Evolutionary conservation across 1,140 invertebrate genomes (phyloP), one percentile per base, ranked within the genome.

Genomic region (Akabosia matsudoensis): DNA sequence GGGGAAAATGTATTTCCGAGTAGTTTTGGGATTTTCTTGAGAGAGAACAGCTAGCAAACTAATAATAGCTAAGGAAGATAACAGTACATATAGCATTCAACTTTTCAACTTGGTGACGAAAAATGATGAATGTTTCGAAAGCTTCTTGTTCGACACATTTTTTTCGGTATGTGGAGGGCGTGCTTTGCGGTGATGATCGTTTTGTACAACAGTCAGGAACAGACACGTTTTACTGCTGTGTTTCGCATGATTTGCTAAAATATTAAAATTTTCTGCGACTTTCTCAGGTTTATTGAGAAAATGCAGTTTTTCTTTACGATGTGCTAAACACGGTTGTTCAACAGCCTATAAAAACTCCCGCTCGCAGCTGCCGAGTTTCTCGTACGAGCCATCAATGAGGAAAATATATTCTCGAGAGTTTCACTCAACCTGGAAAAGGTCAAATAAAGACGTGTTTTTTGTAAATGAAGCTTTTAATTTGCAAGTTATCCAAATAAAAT

Each of bases 51-150:
- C 37, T 10, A 45, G 37, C 37, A 45, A 45, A 56, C 54, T 56
- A 56, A 56, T 56, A 56, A 67, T 67, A 67, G 61, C 24, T 30
- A 67, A 67, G 28, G 61, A 67, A 67, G 61, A 10, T 16, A 67
- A 67, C 26, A 67, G 26, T 13, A 10, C 26, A 67, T 22, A 24
- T 61, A 7, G 54, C 14, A 61, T 10, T 22, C 54, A 22, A 16
- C 14, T 14, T 61, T 61, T 61, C 30, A 67, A 3, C 61, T 13
- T 30, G 31, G 54, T 16, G 13, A 71, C 67, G 67, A 76, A 72
- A 76, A 76, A 76, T 76, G 76, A 76, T 76, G 70, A 64, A 76
- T 76, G 76, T 76, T 73, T 73, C n/a, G n/a, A 70, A 70, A 67
- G 31, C 51, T 45, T 56, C 67, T 28, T n/a, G n/a, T n/a, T n/a